These are phyloP conservation scores for Perithous albicinctus DNA, from an alignment of 2,888 invertebrate species.

Conservation along the genomic window DNA sequence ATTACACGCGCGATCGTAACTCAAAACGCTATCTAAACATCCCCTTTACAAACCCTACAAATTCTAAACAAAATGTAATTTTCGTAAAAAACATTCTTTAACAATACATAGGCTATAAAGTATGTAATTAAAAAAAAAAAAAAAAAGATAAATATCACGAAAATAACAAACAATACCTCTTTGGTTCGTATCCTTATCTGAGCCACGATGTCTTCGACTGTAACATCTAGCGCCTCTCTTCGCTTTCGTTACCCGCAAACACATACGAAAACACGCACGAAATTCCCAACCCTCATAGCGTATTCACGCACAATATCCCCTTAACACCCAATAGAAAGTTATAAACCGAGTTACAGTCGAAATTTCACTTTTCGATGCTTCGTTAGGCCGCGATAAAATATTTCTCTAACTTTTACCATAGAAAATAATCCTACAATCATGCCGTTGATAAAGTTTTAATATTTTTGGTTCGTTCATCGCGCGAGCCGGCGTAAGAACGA, in stretches of 20 bases:
- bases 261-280: conserved; percentile 63
- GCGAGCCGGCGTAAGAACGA: conserved; percentile 8
- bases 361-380: conserved; percentile 22
- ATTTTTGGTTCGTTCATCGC: neutral
- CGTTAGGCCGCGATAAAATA: neutral
- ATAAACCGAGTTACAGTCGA: conserved; percentile 19
- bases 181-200: conserved; percentile 51
- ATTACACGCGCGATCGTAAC: conserved; percentile 30
- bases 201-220: conserved; percentile 44
- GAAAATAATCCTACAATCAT: neutral
- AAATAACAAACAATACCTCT: conserved; percentile 46
- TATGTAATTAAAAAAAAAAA: neutral
- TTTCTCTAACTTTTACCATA: neutral
- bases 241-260: conserved; percentile 36
- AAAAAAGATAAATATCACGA: neutral
- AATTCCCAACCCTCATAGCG: conserved; percentile 42
- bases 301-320: neutral
- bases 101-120: neutral
- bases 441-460: neutral
- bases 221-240: conserved; percentile 39
- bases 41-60: neutral
- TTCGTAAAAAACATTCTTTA: neutral
- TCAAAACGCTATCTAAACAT: conserved; percentile 32
- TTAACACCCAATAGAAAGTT: neutral
- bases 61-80: neutral